phyloP scores from a whole-genome alignment of 2,888 invertebrate species.

The Agrypnus murinus region DNA sequence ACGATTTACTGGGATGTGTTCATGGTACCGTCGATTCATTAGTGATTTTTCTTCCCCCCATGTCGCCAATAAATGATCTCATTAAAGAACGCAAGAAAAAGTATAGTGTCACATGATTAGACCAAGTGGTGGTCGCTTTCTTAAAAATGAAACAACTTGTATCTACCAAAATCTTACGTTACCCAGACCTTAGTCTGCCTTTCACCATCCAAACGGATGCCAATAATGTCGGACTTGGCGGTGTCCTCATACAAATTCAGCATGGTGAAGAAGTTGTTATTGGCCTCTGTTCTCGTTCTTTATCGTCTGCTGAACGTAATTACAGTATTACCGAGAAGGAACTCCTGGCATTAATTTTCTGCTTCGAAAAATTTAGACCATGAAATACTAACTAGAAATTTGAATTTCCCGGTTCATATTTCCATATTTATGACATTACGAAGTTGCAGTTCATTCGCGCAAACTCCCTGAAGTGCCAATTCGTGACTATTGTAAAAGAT shows the following conservation, averaged over 20 bases:
- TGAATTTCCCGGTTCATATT: too few relatives aligned
- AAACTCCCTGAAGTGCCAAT: too few relatives aligned
- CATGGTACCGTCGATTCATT: too few relatives aligned
- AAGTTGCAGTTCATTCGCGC: too few relatives aligned
- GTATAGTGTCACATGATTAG: slow-evolving; percentile 52
- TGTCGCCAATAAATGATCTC: slow-evolving; percentile 51
- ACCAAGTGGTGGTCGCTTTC: slow-evolving; percentile 55
- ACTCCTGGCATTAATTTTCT: background rate
- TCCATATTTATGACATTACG: too few relatives aligned
- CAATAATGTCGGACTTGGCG: slow-evolving; percentile 48
- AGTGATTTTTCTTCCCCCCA: slow-evolving; percentile 55
- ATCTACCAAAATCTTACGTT: slow-evolving; percentile 49
- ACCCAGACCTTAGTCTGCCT: slow-evolving; percentile 55
- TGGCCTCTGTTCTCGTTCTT: slow-evolving; percentile 37
- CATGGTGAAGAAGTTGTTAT: slow-evolving; percentile 34
- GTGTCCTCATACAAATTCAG: slow-evolving; percentile 7
- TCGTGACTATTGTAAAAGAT: too few relatives aligned
- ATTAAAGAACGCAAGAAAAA: slow-evolving; percentile 53
- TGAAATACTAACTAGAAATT: too few relatives aligned
- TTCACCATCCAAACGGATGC: slow-evolving; percentile 55
- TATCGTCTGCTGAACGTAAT: slow-evolving; percentile 33
- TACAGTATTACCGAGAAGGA: slow-evolving; percentile 33
- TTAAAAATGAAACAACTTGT: slow-evolving; percentile 48
- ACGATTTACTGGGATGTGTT: too few relatives aligned
- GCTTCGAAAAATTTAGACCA: background rate